Evolutionary conservation across 2,888 invertebrate species (phyloP).

Genomic region (Calephelis perditalis): DNA sequence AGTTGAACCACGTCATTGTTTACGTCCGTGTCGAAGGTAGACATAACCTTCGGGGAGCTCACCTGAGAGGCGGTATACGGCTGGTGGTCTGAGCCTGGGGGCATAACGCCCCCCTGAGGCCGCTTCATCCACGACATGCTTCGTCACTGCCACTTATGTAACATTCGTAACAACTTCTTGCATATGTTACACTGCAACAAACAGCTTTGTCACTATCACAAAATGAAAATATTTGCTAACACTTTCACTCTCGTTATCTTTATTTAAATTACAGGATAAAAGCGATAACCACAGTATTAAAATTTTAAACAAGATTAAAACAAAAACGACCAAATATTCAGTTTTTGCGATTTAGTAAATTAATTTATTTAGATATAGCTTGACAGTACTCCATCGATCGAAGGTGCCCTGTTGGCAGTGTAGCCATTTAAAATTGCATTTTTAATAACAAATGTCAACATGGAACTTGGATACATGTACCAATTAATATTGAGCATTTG

Average conservation of each 20-base stretch:
- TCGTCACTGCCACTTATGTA: constrained; percentile 63
- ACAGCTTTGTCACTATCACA: constrained; percentile 62
- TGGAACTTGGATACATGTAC: too few species aligned
- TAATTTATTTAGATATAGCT: constrained; percentile 43
- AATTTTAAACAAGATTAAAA: not conserved
- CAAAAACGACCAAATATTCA: not conserved
- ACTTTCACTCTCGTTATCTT: constrained; percentile 59
- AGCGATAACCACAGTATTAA: not conserved
- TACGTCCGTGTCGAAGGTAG: constrained; percentile 42
- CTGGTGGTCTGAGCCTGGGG: constrained; percentile 47
- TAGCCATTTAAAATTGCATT: too few species aligned
- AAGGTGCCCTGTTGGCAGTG: constrained; percentile 76
- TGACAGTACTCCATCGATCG: constrained; percentile 75
- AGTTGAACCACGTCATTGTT: constrained; percentile 67
- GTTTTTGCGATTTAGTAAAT: constrained; percentile 14
- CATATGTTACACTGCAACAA: constrained; percentile 58
- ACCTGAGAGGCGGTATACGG: constrained; percentile 58
- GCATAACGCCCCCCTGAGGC: constrained; percentile 46
- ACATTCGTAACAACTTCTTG: constrained; percentile 57
- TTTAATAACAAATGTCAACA: too few species aligned
- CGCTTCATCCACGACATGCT: constrained; percentile 74
- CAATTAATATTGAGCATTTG: too few species aligned
- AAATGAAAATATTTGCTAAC: constrained; percentile 43
- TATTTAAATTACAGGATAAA: constrained; percentile 2
- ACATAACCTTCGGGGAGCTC: constrained; percentile 48